Percentiles rank a stretch among this genome's conserved stretches.
These are phyloP conservation scores for Drosophila tanythrix DNA, from an alignment of 2,888 invertebrate species.

Conservation along the genomic window DNA sequence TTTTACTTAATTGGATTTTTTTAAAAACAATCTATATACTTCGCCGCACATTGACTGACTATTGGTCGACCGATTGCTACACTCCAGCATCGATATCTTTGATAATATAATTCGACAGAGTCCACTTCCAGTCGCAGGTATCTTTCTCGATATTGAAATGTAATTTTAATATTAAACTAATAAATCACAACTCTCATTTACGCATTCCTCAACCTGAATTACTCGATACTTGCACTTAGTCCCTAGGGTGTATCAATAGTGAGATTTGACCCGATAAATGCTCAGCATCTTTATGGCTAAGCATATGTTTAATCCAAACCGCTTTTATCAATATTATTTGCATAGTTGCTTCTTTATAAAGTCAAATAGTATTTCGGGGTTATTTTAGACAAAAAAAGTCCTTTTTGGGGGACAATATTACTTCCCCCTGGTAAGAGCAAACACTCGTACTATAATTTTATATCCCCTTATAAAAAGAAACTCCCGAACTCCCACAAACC, in stretches of 20 bases:
- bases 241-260: not conserved
- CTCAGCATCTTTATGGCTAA: not conserved
- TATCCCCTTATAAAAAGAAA: not conserved
- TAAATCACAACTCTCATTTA: not conserved
- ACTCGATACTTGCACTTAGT: not conserved
- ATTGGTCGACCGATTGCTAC: not conserved
- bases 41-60: not conserved
- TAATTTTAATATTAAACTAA: not conserved
- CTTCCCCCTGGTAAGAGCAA: not conserved
- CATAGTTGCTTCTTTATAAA: not conserved
- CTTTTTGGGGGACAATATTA: not conserved
- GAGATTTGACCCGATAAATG: not conserved
- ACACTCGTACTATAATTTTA: no score
- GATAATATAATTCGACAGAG: not conserved
- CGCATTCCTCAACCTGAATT: not conserved
- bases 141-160: no score
- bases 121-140: no score
- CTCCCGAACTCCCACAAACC: not conserved
- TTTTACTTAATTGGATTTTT: not conserved
- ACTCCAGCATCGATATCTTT: not conserved
- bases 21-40: not conserved
- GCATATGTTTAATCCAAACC: not conserved
- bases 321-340: not conserved
- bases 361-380: not conserved
- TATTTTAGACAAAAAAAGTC: not conserved